Evolutionary conservation across 2,888 invertebrate species (phyloP), one percentile per base, ranked within the genome.

Genomic region (Eristalis intricaria): DNA sequence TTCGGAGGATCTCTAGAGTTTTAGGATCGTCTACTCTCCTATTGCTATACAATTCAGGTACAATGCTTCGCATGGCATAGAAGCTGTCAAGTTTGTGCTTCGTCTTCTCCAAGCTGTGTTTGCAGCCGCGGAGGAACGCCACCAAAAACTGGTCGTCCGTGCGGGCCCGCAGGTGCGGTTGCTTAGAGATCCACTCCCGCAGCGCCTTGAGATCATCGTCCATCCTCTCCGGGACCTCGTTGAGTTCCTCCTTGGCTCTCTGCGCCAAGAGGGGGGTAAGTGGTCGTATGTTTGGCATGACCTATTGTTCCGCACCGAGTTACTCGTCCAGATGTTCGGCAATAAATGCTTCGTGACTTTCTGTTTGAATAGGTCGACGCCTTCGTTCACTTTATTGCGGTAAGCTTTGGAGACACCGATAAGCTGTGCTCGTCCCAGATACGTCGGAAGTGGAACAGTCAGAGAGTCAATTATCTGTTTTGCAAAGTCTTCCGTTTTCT

Each of bases 51-150:
- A 95, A 93, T 90, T 96, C 95, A 0, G 95, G 95, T 0, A 95
- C 93, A 40, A 94, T 92, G 2, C 94, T 93, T 86, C 94, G 94
- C 90, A 92, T 68, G 0, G 95, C 94, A 90, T 95, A 95, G 90
- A 94, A 95, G 92, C 94, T 94, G 88, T 95, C 95, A 32, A 95
- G 87, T 90, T 95, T 95, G 64, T 94, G 93, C 91, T 95, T 95
- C 8, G 94, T 93, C 88, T 94, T 92, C 90, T 95, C 94, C 89
- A 95, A 90, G 86, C 94, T 94, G 90, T 93, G 94, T 90, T 95
- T 95, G 89, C 94, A 94, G 56, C 94, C 94, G 11, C 95, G 92
- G 64, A 95, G 90, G 90, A 94, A 95, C 13, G 93, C 92, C 10
- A 94, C 90, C 65, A 95, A 88, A 89, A 94, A 94, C 89, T 94